Evolutionary conservation across 2,797 vertebrate species (phyloP).

Genomic region (Melanotaenia maccullochi): DNA sequence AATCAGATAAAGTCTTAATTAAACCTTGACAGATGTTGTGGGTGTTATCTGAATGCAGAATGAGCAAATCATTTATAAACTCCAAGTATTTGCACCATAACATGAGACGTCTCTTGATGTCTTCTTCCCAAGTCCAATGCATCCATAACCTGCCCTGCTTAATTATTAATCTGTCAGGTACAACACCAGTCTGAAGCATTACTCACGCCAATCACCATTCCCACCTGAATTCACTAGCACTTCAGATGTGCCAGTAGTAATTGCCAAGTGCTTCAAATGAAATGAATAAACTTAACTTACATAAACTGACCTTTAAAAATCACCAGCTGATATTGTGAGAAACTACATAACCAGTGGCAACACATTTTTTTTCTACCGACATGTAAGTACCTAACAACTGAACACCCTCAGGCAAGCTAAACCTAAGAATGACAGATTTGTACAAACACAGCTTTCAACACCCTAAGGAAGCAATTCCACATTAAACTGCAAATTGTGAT

Average conservation of each 20-base stretch:
- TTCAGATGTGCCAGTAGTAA: slow-evolving; percentile 57
- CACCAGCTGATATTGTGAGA: slow-evolving; percentile 42
- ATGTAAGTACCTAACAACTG: slow-evolving; percentile 50
- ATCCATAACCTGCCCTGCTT: slow-evolving; percentile 63
- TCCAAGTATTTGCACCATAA: slow-evolving; percentile 22
- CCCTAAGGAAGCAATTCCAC: slow-evolving; percentile 64
- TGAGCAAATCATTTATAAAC: slow-evolving; percentile 5
- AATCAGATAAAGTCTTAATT: not conserved
- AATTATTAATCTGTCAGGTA: slow-evolving; percentile 66
- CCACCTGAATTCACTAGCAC: slow-evolving; percentile 44
- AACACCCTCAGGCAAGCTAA: slow-evolving; percentile 59
- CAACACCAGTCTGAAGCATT: slow-evolving; percentile 39
- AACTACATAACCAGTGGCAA: slow-evolving; percentile 45
- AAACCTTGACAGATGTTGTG: slow-evolving; percentile 6
- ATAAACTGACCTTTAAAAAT: slow-evolving; percentile 43
- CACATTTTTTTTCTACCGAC: slow-evolving; percentile 17
- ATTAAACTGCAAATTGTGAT: slow-evolving; percentile 66
- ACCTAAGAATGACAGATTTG: slow-evolving; percentile 63
- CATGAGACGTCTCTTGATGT: slow-evolving; percentile 38
- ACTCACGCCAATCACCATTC: slow-evolving; percentile 67
- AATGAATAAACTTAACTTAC: slow-evolving; percentile 62
- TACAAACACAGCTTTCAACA: slow-evolving; percentile 46
- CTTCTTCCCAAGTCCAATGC: slow-evolving; percentile 33
- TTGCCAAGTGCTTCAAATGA: slow-evolving; percentile 55
- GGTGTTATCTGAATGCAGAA: slow-evolving; percentile 20